Evolutionary conservation across 2,113 vertebrate genomes (phyloP), one percentile per base, ranked within the genome.

Genomic region (Synodontis membranacea): DNA sequence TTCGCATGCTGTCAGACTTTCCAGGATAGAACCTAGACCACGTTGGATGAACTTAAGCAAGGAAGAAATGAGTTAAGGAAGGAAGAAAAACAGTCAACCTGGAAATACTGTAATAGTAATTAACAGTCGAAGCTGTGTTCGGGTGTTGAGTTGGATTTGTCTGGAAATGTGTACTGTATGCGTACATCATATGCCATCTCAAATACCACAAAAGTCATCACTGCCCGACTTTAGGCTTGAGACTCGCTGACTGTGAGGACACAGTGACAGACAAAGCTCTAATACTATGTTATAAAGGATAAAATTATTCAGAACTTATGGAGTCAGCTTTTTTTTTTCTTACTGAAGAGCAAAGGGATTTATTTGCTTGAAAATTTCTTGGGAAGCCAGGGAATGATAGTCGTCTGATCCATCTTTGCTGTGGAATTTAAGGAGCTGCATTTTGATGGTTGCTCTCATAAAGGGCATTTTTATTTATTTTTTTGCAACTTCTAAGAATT

Each of bases 1-100:
- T 82, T 89, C 34, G 80, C 79, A 60, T 86, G 83, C 80, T 85
- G 83, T 82, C 82, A 84, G 75, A 88, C 62, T 82, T 88, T 72
- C 76, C 84, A 74, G 34, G 58, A 70, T 48, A 87, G 70, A 74
- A 66, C 34, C 15, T 82, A 82, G 58, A 14, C 56, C 54, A 62
- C 21, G 15, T 88, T 78, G 74, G 52, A 74, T 80, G 28, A 81
- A 72, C 28, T 44, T 25, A 72, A 42, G 78, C 52, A 58, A 58
- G 52, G 34, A 21, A 56, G 52, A 56, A 31, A n/a, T 11, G 25
- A 11, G 28, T 62, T 9, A 60, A 60, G 25, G 58, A n/a, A n/a
- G 9, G 25, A 6, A 6, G 25, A 25, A 58, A 56, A 58, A 56
- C 21, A 58, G 56, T 58, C 7, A 62, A 31, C 60, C 4, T 64